Conservation (phyloP, 92 coral and sea anemone species). For the Ricordea florida region DNA sequence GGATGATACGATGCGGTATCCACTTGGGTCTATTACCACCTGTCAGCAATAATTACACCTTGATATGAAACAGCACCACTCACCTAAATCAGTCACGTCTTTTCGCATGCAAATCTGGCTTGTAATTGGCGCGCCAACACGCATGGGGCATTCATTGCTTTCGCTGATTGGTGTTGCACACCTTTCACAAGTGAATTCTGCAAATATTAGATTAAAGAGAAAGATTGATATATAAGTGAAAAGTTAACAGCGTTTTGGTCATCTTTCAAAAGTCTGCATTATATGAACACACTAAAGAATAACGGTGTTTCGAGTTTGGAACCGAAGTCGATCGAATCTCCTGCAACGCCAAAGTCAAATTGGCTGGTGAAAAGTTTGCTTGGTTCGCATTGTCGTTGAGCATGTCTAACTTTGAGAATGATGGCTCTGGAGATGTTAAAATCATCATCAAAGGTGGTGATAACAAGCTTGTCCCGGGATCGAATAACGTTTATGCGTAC, state of each 20-base stretch:
- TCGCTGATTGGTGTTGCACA: conserved; percentile 47
- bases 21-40: conserved; percentile 13
- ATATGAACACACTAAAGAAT: background rate
- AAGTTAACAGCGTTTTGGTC: conserved; percentile 3
- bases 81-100: conserved; percentile 35
- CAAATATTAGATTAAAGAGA: conserved; percentile 27
- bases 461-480: conserved; percentile 44
- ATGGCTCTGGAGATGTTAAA: conserved; percentile 77
- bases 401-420: conserved; percentile 48
- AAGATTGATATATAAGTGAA: conserved; percentile 10
- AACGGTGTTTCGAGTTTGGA: background rate
- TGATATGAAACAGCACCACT: conserved; percentile 1
- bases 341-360: too few relatives aligned
- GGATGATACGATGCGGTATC: conserved; percentile 12
- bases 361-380: background rate
- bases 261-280: background rate
- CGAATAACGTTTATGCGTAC: conserved; percentile 72
- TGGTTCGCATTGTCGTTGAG: background rate
- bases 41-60: conserved; percentile 7
- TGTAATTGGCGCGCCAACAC: conserved; percentile 61
- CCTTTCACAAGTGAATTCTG: background rate
- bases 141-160: conserved; percentile 28
- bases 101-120: conserved; percentile 67
- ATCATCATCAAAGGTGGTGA: conserved; percentile 77
- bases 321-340: too few relatives aligned